These are phyloP conservation scores for Galbula dea DNA, from an alignment of 2,113 vertebrate species.

Conservation along the genomic window DNA sequence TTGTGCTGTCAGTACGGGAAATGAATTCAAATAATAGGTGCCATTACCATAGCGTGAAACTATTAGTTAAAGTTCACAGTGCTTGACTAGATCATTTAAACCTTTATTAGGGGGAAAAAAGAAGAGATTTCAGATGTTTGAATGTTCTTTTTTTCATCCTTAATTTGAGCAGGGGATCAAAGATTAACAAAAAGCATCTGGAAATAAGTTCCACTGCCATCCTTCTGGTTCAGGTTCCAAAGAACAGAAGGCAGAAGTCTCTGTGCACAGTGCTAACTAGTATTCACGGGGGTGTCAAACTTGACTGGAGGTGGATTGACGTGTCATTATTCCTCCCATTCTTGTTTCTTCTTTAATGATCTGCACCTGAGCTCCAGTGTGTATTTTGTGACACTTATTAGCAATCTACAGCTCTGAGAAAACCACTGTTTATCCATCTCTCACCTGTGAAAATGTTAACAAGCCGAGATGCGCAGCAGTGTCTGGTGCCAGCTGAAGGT, in stretches of 20 bases:
- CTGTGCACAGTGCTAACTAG: background rate
- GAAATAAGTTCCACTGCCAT: constrained; percentile 16
- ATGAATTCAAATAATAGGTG: constrained; percentile 57
- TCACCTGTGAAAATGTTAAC: constrained; percentile 62
- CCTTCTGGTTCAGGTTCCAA: background rate
- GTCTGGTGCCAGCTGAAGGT: constrained; percentile 50
- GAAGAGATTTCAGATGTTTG: background rate
- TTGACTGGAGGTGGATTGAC: constrained; percentile 41
- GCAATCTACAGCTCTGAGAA: constrained; percentile 20
- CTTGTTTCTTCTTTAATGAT: constrained; percentile 61
- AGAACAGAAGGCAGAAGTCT: constrained; percentile 7
- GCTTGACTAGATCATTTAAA: constrained; percentile 51
- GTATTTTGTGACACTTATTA: constrained; percentile 63
- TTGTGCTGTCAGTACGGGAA: constrained; percentile 40
- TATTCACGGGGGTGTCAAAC: constrained; percentile 13
- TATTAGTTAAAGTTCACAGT: constrained; percentile 62
- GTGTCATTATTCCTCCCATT: constrained; percentile 52
- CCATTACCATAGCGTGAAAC: constrained; percentile 51
- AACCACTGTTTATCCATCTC: constrained; percentile 50
- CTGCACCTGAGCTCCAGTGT: constrained; percentile 43
- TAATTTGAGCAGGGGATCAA: background rate
- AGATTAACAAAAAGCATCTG: constrained; percentile 29
- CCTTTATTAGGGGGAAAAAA: constrained; percentile 14
- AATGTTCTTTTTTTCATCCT: background rate
- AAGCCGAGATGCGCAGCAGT: background rate